Percentiles rank a stretch among this genome's conserved stretches.
Conservation (phyloP, 2,797 vertebrate species). For the Rhodeus uyekii region DNA sequence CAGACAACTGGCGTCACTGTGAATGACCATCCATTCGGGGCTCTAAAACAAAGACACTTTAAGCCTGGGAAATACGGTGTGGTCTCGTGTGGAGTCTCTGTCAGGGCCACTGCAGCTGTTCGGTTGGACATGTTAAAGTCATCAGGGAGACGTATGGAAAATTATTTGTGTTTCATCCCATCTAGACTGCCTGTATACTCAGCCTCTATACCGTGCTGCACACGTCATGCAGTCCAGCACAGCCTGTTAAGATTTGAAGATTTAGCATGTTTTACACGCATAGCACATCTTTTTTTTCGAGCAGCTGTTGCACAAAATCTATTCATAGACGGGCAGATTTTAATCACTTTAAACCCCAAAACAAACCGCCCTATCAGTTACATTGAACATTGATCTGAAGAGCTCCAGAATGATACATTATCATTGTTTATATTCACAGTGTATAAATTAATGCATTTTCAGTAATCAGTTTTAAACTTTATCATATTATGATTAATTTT, state of each 20-base stretch:
- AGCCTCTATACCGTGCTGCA: conserved; percentile 54
- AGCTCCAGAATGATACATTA: too few relatives aligned
- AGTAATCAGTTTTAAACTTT: too few relatives aligned
- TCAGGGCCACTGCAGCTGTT: conserved; percentile 54
- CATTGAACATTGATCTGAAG: too few relatives aligned
- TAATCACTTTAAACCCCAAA: not conserved
- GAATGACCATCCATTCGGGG: not conserved
- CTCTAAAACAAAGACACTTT: conserved; percentile 37
- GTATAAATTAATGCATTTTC: too few relatives aligned
- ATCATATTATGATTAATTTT: too few relatives aligned
- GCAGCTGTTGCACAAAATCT: conserved; percentile 15
- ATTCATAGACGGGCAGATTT: not conserved
- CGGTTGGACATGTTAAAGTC: conserved; percentile 66
- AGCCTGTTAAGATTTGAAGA: not conserved
- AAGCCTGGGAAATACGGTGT: conserved; percentile 8
- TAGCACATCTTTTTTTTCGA: not conserved
- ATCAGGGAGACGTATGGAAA: conserved; percentile 69
- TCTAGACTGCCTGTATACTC: conserved; percentile 73
- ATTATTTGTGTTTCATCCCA: conserved; percentile 70
- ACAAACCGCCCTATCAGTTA: conserved; percentile 12
- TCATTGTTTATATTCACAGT: too few relatives aligned
- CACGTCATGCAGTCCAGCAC: conserved; percentile 27
- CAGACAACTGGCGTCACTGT: not conserved
- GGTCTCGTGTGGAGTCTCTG: conserved; percentile 2
- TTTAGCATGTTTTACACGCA: not conserved